Base-by-base conservation (phyloP, 2,888 invertebrate species). In the Amphipoea oculea region DNA sequence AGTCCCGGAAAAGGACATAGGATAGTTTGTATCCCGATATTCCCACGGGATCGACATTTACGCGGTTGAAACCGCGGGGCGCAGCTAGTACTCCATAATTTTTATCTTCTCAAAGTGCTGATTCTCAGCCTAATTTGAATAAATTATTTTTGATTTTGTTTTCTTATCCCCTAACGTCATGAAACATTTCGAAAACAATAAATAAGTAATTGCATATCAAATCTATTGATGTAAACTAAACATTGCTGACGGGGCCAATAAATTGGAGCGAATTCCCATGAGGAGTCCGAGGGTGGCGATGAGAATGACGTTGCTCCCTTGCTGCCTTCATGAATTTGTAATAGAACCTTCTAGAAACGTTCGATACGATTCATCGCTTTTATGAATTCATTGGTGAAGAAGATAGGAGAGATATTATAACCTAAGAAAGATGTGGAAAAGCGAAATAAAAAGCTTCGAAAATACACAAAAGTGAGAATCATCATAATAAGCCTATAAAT, bases 271-370 rank as follows among this genome's bases (percentile, higher is more conserved):
- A 7, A 20, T 3, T 72, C 81, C 80, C 85, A 36, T 20, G 62
- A 51, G 81, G 12, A 2, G 6, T 29, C 42, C 20, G n/a, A 72
- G 71, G 45, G 51, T 23, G 54, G 17, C 6, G 42, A 42, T 48
- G 6, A 65, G 70, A 79, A 68, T 48, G n/a, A 79, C 71, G 54
- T 67, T 67, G 14, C 40, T 71, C 66, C 62, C 45, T 42, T 17
- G 48, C 11, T 20, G 4, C 71, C 66, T 62, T 84, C 48, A 72
- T 81, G 67, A 84, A 84, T 79, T 68, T 72, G 29, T 79, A 68
- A 84, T 68, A 40, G n/a, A 51, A 54, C 57, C 29, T 40, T 40
- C 14, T 29, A 29, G 29, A 42, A 40, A 14, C n/a, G 3, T 63
- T 70, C 40, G 40, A 45, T 40, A 67, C 48, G 57, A 79, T 79